Percentiles rank a stretch among this genome's conserved stretches.
These are phyloP conservation scores for Carettochelys insculpta DNA, from an alignment of 2,113 vertebrate genomes.

Conservation along the genomic window DNA sequence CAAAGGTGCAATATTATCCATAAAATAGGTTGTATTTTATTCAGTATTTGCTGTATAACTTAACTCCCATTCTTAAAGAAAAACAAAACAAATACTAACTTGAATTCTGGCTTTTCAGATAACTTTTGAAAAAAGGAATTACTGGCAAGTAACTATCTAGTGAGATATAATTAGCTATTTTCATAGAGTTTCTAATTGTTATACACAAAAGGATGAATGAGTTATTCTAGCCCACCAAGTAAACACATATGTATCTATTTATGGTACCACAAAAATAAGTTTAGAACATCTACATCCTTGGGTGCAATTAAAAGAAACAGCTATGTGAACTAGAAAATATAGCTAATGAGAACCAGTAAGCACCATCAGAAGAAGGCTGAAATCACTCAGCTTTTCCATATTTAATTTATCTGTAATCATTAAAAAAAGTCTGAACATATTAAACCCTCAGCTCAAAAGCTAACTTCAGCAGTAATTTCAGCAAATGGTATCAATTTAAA, in stretches of 20 bases:
- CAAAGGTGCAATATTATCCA: background rate
- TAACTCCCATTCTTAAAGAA: conserved; percentile 3
- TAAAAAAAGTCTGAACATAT: background rate
- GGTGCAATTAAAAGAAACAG: background rate
- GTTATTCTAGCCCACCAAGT: background rate
- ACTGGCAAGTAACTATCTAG: background rate
- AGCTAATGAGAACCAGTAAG: background rate
- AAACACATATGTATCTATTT: background rate
- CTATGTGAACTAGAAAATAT: background rate
- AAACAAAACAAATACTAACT: background rate
- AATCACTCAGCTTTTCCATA: background rate
- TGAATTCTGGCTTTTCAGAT: background rate
- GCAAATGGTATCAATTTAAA: background rate
- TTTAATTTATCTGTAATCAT: background rate
- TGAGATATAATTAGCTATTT: background rate
- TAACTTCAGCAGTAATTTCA: background rate
- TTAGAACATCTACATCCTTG: background rate
- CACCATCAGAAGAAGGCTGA: background rate
- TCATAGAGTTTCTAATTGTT: background rate
- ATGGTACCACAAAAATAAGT: background rate
- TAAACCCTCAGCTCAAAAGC: background rate
- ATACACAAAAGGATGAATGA: background rate
- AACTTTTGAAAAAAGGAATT: background rate
- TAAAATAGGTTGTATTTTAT: too few relatives aligned
- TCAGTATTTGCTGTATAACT: too few relatives aligned